Percentiles rank a stretch among this genome's conserved stretches.
These are phyloP conservation scores for Podarcis lilfordi DNA, from an alignment of 2,797 vertebrate species.

Conservation along the genomic window DNA sequence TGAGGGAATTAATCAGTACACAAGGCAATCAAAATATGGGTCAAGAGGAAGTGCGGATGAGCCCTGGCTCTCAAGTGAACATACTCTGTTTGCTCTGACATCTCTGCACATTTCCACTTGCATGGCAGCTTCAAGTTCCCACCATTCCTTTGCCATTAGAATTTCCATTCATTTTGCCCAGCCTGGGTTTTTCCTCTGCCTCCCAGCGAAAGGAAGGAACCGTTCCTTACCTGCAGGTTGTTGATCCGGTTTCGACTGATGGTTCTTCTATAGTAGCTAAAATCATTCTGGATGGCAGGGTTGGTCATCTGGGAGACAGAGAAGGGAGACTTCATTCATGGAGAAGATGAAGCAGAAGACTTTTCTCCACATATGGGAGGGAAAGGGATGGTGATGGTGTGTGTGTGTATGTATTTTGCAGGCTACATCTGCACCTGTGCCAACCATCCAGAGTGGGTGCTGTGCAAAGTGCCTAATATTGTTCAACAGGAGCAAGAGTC, in stretches of 20 bases:
- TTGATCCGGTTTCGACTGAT: conserved; percentile 91
- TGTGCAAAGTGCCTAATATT: background rate
- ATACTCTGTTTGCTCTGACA: background rate
- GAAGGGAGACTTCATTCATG: background rate
- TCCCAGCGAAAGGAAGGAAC: accelerated
- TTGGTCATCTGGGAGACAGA: conserved; percentile 86
- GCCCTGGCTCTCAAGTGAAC: background rate
- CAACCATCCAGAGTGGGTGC: background rate
- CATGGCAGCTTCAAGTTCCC: background rate
- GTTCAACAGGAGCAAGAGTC: background rate
- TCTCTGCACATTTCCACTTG: background rate
- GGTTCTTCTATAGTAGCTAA: conserved; percentile 93
- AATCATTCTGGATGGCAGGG: conserved; percentile 93
- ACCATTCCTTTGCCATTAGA: background rate
- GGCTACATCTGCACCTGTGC: background rate
- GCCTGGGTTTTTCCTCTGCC: no score
- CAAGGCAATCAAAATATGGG: no score
- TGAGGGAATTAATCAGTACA: no score
- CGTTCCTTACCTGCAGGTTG: conserved; percentile 86
- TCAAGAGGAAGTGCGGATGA: no score
- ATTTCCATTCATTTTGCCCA: no score
- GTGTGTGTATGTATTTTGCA: no score
- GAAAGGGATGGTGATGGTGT: no score
- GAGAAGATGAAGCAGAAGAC: no score
- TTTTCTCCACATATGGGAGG: background rate